Base-by-base conservation (phyloP, 2,797 vertebrate species). In the Lycodopsis pacificus region DNA sequence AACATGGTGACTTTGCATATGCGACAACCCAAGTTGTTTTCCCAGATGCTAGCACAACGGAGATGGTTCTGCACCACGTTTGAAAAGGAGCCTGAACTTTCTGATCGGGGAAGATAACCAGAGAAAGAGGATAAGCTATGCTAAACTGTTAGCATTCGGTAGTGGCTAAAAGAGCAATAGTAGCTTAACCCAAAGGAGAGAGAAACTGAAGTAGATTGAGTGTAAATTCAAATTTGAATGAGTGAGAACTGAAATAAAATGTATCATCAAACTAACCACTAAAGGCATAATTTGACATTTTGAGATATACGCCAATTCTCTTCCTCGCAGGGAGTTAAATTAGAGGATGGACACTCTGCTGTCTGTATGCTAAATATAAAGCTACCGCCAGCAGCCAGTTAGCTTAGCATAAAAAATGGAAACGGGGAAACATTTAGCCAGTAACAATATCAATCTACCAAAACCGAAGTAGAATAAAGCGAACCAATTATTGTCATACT, bases 1-100 rank as follows among this genome's bases (percentile, higher is more conserved):
- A 76, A 79, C 75, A 48, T 3, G 19, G 44, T 53, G 85, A 88
- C 76, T 76, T 38, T 71, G 69, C 62, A 82, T 42, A 17, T 20
- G 51, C 65, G 79, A 42, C 51, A 25, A 53, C 46, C 36, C 2
- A 40, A 44, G 56, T 34, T 49, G 68, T 70, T 80, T 72, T 67
- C n/a, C 22, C 20, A 65, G 53, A 73, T 56, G 46, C 34, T 1
- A 53, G 65, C 59, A 48, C 32, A 27, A 22, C 20, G 27, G 5
- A 53, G 25, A 46, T 5, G 22, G 13, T 22, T 25, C 4, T 44
- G n/a, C 42, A 46, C 25, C 46, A 4, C 25, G 22, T 69, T 73
- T 32, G 2, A 74, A 48, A 27, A 14, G 9, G 2, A 40, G 19
- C 3, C 6, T 58, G 40, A 13, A 2, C 9, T 27, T 13, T 65